Percentiles rank a stretch among this genome's conserved stretches.
phyloP scores from a whole-genome alignment of 2,888 invertebrate species.

The Muscina levida region DNA sequence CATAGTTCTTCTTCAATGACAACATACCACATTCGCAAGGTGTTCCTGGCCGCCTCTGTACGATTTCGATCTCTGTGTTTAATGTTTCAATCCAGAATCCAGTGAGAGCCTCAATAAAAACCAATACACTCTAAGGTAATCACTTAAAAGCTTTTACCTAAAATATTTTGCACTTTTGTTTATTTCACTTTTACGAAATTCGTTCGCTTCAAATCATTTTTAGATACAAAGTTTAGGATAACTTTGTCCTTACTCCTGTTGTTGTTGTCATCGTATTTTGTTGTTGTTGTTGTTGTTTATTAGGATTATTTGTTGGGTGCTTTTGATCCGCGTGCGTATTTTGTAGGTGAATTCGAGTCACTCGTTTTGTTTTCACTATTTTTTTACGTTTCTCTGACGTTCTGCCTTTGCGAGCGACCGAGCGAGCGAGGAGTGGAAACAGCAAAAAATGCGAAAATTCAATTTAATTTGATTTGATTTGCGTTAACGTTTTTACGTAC shows the following conservation, averaged over 20 bases:
- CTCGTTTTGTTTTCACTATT: slow-evolving; percentile 12
- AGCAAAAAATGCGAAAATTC: slow-evolving; percentile 71
- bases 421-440: not conserved
- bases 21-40: slow-evolving; percentile 45
- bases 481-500: slow-evolving; percentile 74
- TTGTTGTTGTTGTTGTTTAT: too few species aligned
- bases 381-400: not conserved
- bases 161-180: too few species aligned
- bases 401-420: too few species aligned
- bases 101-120: too few species aligned
- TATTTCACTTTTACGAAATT: not conserved
- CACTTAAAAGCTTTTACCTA: too few species aligned
- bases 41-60: not conserved
- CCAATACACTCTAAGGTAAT: not conserved
- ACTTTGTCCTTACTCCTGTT: not conserved
- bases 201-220: not conserved
- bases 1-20: too few species aligned
- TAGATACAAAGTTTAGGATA: not conserved
- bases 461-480: slow-evolving; percentile 78
- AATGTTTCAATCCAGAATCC: too few species aligned
- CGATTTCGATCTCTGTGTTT: too few species aligned
- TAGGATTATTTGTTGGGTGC: slow-evolving; percentile 1
- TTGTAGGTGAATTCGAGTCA: not conserved
- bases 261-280: too few species aligned
- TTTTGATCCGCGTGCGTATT: slow-evolving; percentile 3